Base-by-base conservation (phyloP, 2,113 vertebrate species). In the Terrapene triunguis region DNA sequence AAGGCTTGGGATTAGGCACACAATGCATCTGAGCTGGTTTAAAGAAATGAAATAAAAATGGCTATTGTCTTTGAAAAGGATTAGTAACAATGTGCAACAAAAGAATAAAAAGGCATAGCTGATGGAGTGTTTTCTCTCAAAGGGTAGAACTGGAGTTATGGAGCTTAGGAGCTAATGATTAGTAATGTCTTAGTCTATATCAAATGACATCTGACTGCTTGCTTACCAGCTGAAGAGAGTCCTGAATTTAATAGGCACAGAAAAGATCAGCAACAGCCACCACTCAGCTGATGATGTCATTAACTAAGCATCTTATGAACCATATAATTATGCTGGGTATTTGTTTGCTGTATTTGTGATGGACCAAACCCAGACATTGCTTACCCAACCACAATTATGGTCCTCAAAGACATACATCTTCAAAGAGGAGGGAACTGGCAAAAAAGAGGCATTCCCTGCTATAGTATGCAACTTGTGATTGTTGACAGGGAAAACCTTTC, bases 41-140 rank as follows among this genome's bases (percentile, higher is more conserved):
- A 87, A 92, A 14, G 82, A 94, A 94, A 94, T 24, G 16, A 83
- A 19, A 51, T 74, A 90, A 94, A 95, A 96, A 91, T 57, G 80
- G 65, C 35, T 89, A 59, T 8, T 44, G 2, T 44, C 32, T 82
- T 79, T 65, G 85, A 92, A 90, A 21, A 90, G 32, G 27, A 92
- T 48, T 11, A 82, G n/a, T 13, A 89, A 86, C 11, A 53, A 47
- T 29, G 42, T 4, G 11, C 65, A 89, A 4, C 54, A 57, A 72
- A 89, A 87, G 35, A 55, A 27, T 74, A 1, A 29, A 90, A 69
- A 62, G 47, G 59, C 16, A 24, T 35, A 1, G 4, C 0, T 65
- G 81, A 83, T 85, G 42, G 85, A 74, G 21, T 94, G 72, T 25
- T 10, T 21, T 55, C 9, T 89, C 88, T 84, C 83, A 83, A 54